Evolutionary conservation across 1,140 invertebrate species (phyloP).

Genomic region (Tetragonula clypearis): DNA sequence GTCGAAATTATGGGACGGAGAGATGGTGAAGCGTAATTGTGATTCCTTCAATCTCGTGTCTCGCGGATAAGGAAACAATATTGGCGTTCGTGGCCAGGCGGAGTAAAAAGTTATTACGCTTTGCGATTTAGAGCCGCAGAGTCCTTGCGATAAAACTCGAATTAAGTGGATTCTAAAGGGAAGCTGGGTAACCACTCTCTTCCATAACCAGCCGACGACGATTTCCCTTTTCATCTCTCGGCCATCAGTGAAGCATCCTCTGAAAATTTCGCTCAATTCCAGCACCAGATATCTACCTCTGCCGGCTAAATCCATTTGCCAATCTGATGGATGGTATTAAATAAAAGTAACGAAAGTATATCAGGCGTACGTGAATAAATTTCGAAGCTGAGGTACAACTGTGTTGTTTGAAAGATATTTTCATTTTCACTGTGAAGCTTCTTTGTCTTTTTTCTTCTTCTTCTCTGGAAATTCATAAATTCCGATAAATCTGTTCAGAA

Average conservation of each 20-base stretch:
- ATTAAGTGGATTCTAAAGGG: slow-evolving; percentile 15
- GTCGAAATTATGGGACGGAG: no score
- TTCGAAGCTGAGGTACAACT: no score
- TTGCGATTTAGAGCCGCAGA: neutral
- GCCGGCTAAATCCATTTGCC: neutral
- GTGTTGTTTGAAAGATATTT: no score
- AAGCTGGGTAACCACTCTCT: neutral
- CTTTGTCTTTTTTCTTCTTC: no score
- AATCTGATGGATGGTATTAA: neutral
- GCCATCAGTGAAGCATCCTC: neutral
- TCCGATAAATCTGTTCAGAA: no score
- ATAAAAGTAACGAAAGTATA: neutral
- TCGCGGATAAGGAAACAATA: slow-evolving; percentile 12
- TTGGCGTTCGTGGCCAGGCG: neutral
- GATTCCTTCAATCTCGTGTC: neutral
- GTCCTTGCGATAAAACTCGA: slow-evolving; percentile 30
- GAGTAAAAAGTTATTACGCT: slow-evolving; percentile 41
- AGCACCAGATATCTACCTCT: neutral
- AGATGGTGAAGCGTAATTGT: neutral
- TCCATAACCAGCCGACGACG: neutral
- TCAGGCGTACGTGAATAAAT: no score
- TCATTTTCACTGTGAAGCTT: no score
- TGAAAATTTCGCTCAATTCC: neutral
- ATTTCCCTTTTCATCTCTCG: neutral
- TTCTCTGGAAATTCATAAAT: no score